phyloP scores from a whole-genome alignment of 2,113 vertebrate species.

The Mellivora capensis region DNA sequence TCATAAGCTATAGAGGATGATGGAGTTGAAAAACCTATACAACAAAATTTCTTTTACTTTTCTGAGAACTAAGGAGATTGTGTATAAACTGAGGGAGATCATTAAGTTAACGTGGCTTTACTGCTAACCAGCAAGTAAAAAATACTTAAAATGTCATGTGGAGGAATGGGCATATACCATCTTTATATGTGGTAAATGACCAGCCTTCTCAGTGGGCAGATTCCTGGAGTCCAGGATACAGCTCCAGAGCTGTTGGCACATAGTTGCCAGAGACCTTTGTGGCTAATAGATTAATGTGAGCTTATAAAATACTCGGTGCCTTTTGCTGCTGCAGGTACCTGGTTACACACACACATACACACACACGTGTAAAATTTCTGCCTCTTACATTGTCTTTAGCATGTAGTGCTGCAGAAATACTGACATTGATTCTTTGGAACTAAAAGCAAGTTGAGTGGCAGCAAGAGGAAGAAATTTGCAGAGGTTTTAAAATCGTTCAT shows the following conservation, averaged over 20 bases:
- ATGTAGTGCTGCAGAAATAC: not conserved
- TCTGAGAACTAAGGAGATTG: not conserved
- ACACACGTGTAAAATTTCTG: not conserved
- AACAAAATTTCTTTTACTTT: not conserved
- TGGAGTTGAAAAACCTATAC: not conserved
- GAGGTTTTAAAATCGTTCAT: not conserved
- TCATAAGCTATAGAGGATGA: too few relatives aligned
- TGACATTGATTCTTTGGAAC: not conserved
- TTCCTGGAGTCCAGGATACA: not conserved
- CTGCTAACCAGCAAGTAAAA: not conserved
- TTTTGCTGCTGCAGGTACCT: not conserved
- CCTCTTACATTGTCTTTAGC: not conserved
- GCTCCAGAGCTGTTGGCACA: not conserved
- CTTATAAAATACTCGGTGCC: not conserved
- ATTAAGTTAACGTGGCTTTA: not conserved
- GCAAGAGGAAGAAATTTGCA: too few relatives aligned
- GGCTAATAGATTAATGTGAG: not conserved
- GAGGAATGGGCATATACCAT: not conserved
- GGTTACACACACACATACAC: too few relatives aligned
- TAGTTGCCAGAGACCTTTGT: not conserved
- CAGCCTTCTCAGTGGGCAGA: not conserved
- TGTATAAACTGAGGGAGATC: not conserved
- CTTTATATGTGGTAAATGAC: not conserved
- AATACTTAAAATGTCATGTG: not conserved
- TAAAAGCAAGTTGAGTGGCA: not conserved